These are phyloP conservation scores for Dysdera silvatica DNA, from an alignment of 1,140 invertebrate genomes.

Conservation along the genomic window DNA sequence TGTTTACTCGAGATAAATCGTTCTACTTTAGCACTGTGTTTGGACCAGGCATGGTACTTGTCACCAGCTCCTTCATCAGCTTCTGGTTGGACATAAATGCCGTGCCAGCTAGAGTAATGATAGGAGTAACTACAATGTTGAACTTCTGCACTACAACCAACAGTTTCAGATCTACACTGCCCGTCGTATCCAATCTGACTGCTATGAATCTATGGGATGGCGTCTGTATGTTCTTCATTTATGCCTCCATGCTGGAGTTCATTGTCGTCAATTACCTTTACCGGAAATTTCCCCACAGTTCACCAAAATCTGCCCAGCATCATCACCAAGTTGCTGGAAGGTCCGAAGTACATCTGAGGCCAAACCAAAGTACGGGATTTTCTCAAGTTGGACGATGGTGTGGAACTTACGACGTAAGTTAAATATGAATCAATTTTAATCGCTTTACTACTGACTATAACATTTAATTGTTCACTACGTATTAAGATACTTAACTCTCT, in stretches of 20 bases:
- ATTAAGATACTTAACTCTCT: no score
- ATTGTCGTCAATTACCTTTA: conserved; percentile 91
- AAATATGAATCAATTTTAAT: no score
- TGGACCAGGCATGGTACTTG: conserved; percentile 88
- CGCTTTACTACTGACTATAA: no score
- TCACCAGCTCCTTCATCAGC: conserved; percentile 88
- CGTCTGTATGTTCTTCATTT: conserved; percentile 93
- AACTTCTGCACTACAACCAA: conserved; percentile 85
- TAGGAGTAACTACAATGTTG: conserved; percentile 87
- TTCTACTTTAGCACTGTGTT: conserved; percentile 95
- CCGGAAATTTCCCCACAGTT: conserved; percentile 43
- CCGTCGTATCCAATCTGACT: conserved; percentile 83
- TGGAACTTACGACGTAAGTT: conserved; percentile 22
- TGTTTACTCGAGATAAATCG: conserved; percentile 83
- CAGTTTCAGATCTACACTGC: conserved; percentile 58
- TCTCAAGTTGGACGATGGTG: conserved; percentile 20
- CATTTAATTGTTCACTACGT: no score
- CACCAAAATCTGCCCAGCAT: not conserved
- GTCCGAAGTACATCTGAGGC: no score
- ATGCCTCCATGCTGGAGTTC: conserved; percentile 84
- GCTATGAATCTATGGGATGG: conserved; percentile 95
- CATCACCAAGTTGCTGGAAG: no score
- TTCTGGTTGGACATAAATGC: conserved; percentile 96
- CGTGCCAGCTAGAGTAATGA: conserved; percentile 73
- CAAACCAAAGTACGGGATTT: not conserved